These are phyloP conservation scores for Agrilus planipennis DNA, from an alignment of 1,140 invertebrate genomes.

Conservation along the genomic window DNA sequence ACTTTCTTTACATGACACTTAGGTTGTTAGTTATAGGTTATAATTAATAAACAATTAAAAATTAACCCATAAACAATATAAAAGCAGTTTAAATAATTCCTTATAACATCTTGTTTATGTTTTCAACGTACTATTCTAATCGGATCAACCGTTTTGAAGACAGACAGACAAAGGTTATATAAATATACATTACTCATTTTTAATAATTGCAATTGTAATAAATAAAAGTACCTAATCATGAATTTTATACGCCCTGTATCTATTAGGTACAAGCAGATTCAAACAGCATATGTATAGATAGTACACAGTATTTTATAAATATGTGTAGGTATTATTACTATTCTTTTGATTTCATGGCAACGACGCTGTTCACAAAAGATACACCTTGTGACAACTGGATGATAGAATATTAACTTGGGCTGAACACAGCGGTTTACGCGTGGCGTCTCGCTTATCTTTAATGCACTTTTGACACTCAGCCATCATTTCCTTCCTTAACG, in stretches of 20 bases:
- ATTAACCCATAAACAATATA: background rate
- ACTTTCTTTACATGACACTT: no score
- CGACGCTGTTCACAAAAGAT: no score
- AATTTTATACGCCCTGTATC: background rate
- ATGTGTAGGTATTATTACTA: no score
- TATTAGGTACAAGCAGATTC: no score
- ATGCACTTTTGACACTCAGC: conserved; percentile 19
- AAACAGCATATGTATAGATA: no score
- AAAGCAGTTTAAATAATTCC: background rate
- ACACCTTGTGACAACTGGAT: no score
- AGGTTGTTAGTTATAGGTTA: no score
- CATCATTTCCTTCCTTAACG: conserved; percentile 21
- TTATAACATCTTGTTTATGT: background rate
- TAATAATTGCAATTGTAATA: background rate
- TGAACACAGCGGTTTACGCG: conserved; percentile 12
- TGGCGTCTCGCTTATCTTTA: conserved; percentile 14
- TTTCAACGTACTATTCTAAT: background rate
- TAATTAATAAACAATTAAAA: background rate
- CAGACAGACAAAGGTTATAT: no score
- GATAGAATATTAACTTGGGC: no score
- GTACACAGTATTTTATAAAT: no score
- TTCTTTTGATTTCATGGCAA: no score
- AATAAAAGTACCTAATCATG: background rate
- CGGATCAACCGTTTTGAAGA: background rate
- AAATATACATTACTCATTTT: background rate